A percentile compares a stretch with the other conserved stretches of the same genome.
Conservation (phyloP, 2,797 vertebrate genomes). For the Malurus leucopterus region DNA sequence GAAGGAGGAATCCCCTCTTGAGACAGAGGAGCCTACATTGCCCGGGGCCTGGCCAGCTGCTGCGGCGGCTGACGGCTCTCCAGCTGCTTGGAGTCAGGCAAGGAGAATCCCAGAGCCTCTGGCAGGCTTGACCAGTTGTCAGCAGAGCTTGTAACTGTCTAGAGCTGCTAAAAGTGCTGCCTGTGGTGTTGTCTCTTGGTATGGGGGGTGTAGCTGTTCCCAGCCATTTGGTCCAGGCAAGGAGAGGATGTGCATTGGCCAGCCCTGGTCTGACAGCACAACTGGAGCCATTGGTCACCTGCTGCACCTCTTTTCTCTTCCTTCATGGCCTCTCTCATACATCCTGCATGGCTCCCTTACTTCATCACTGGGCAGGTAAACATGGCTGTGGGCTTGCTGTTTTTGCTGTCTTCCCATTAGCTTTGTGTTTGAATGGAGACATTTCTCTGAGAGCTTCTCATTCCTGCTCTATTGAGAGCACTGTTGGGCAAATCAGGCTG, state of each 20-base stretch:
- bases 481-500: not conserved
- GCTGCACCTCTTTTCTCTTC: not conserved
- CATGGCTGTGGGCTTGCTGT: not conserved
- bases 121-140: not conserved
- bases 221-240: not conserved
- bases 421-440: not conserved
- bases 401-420: not conserved
- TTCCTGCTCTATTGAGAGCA: not conserved
- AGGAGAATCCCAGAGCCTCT: slow-evolving; percentile 4
- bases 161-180: not conserved
- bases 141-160: not conserved
- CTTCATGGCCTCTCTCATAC: not conserved
- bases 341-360: not conserved
- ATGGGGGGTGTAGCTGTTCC: fast-evolving
- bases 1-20: slow-evolving; percentile 40
- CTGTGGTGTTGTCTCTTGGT: not conserved
- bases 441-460: not conserved
- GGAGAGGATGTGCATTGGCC: not conserved
- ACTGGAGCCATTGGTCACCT: not conserved
- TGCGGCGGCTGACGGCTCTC: not conserved
- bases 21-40: slow-evolving; percentile 28
- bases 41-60: slow-evolving; percentile 39
- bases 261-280: not conserved
- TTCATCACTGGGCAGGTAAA: not conserved
- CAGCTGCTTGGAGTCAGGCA: not conserved